These are phyloP conservation scores for Danio rerio DNA, from an alignment of 2,113 vertebrate genomes.

Conservation along the genomic window GRCz12tu NC_133193.1:44686501-44687000, in stretches of 20 bases:
- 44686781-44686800: background rate
- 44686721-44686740: slow-evolving; percentile 18
- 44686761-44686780: slow-evolving; percentile 28
- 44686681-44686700: background rate
- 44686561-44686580: slow-evolving; percentile 3
- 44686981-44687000: slow-evolving; percentile 88
- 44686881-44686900: slow-evolving; percentile 80
- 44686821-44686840: slow-evolving; percentile 85
- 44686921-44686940: slow-evolving; percentile 84
- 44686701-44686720: slow-evolving; percentile 10
- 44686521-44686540: slow-evolving; percentile 7
- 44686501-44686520: slow-evolving; percentile 18
- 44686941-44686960: slow-evolving; percentile 85
- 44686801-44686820: slow-evolving; percentile 62
- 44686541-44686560: slow-evolving; percentile 4
- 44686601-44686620: slow-evolving; percentile 13
- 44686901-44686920: slow-evolving; percentile 82
- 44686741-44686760: slow-evolving; percentile 25
- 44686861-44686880: slow-evolving; percentile 80
- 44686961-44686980: slow-evolving; percentile 87
- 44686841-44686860: slow-evolving; percentile 82
- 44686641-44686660: slow-evolving; percentile 6
- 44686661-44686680: background rate
- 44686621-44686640: slow-evolving; percentile 22
- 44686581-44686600: slow-evolving; percentile 18